These are phyloP conservation scores for Synaphobranchus kaupii DNA, from an alignment of 2,797 vertebrate species.

Conservation along the genomic window DNA sequence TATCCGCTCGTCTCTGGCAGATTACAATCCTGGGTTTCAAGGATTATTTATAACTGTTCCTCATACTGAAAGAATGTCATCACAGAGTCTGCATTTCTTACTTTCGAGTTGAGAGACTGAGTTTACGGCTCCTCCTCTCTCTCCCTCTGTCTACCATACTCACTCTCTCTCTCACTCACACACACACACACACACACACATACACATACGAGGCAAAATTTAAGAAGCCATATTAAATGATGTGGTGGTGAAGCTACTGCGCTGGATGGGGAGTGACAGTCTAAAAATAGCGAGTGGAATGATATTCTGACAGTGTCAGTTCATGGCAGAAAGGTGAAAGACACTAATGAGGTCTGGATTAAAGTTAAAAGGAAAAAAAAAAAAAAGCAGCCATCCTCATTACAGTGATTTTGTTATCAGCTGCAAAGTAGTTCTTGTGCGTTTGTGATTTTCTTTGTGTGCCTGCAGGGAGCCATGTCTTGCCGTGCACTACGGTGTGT, in stretches of 20 bases:
- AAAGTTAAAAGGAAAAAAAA: not conserved
- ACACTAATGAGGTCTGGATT: not conserved
- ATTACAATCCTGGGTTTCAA: too few species aligned
- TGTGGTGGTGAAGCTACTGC: not conserved
- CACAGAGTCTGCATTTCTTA: too few species aligned
- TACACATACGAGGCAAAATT: not conserved
- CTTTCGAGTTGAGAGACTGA: too few species aligned
- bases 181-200: not conserved
- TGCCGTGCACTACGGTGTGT: not conserved
- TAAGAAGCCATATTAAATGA: constrained; percentile 2
- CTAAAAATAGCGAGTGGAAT: constrained; percentile 33
- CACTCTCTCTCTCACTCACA: not conserved
- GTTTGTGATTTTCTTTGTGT: not conserved
- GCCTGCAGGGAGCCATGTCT: not conserved
- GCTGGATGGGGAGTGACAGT: constrained; percentile 16
- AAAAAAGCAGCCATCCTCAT: not conserved
- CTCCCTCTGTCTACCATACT: not conserved
- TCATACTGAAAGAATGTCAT: too few species aligned
- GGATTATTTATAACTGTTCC: too few species aligned
- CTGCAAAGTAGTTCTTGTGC: not conserved
- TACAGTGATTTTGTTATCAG: not conserved
- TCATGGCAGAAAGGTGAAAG: not conserved
- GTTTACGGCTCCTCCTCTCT: not conserved
- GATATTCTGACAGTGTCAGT: constrained; percentile 6
- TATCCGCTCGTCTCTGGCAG: too few species aligned